Percentiles rank a stretch among this genome's conserved stretches.
phyloP scores from a whole-genome alignment of 2,797 vertebrate species.

The Iguana delicatissima region DNA sequence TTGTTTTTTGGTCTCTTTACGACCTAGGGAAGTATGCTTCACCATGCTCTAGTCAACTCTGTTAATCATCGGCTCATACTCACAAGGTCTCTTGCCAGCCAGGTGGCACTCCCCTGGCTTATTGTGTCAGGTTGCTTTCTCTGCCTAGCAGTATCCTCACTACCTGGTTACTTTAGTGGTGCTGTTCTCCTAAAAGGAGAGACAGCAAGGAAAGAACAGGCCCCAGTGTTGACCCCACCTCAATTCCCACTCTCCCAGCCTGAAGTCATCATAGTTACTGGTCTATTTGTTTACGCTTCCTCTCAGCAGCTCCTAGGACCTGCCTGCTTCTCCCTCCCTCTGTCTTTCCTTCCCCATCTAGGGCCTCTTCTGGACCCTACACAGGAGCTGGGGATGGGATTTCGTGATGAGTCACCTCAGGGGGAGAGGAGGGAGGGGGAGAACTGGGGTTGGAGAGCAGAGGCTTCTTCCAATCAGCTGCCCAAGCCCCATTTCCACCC shows the following conservation, averaged over 20 bases:
- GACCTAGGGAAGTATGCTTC: neutral
- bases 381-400: constrained; percentile 33
- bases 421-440: neutral
- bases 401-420: constrained; percentile 33
- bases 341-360: neutral
- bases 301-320: constrained; percentile 16
- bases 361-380: constrained; percentile 40
- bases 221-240: neutral
- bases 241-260: constrained; percentile 31
- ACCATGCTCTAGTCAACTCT: neutral
- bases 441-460: neutral
- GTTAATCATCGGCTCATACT: neutral
- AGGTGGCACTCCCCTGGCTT: neutral
- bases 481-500: constrained; percentile 35
- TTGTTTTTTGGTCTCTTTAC: neutral
- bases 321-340: neutral
- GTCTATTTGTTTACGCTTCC: constrained; percentile 45
- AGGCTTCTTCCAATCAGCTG: constrained; percentile 33
- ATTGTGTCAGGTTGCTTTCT: neutral
- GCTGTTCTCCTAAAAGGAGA: neutral
- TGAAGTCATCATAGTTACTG: constrained; percentile 51
- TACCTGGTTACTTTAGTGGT: neutral
- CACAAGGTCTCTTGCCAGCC: neutral
- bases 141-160: neutral
- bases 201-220: neutral